These are phyloP conservation scores for Archips crataeganus DNA, from an alignment of 2,888 invertebrate genomes.

Conservation along the genomic window DNA sequence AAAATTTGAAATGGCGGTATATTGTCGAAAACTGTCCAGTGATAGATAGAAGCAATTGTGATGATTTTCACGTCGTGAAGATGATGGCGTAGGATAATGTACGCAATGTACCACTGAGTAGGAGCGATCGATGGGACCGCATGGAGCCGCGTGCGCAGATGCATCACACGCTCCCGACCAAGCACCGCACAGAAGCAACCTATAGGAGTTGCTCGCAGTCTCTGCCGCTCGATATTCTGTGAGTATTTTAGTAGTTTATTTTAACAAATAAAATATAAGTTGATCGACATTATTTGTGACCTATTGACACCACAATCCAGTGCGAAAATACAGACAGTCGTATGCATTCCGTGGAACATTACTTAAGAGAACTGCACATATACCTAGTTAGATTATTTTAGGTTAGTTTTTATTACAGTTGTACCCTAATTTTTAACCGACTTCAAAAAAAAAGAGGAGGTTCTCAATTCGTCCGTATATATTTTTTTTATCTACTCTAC, in stretches of 20 bases:
- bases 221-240: conserved; percentile 83
- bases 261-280: too few relatives aligned
- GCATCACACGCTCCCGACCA: conserved; percentile 70
- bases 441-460: too few relatives aligned
- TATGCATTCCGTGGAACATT: too few relatives aligned
- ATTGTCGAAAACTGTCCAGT: conserved; percentile 47
- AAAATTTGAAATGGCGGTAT: conserved; percentile 50
- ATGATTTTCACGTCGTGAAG: conserved; percentile 47
- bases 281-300: too few relatives aligned
- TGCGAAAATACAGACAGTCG: too few relatives aligned
- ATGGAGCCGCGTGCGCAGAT: conserved; percentile 80
- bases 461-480: too few relatives aligned
- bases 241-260: conserved; percentile 55
- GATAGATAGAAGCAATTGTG: conserved; percentile 54
- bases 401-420: too few relatives aligned
- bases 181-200: conserved; percentile 73
- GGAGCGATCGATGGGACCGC: conserved; percentile 56
- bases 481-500: too few relatives aligned
- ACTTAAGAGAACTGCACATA: too few relatives aligned
- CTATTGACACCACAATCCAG: too few relatives aligned
- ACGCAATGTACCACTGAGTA: conserved; percentile 34
- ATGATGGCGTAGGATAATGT: conserved; percentile 44
- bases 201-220: conserved; percentile 83
- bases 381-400: too few relatives aligned
- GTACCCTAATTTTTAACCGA: too few relatives aligned